Conservation (phyloP, 2,888 invertebrate species). For the Tyria jacobaeae region DNA sequence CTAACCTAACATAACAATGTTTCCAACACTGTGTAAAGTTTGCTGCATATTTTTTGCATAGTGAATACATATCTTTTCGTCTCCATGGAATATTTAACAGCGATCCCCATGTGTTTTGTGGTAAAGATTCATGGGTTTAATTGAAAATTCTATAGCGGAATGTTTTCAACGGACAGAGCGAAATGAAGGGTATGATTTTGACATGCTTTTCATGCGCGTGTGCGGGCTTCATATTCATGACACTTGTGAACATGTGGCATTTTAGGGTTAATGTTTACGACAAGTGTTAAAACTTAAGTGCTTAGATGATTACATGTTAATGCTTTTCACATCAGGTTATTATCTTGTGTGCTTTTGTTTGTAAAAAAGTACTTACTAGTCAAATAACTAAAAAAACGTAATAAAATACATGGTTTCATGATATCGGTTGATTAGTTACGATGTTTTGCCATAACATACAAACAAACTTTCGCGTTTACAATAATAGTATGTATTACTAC, state of each 20-base stretch:
- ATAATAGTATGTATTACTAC: too few relatives aligned
- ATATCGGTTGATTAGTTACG: too few relatives aligned
- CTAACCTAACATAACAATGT: too few relatives aligned
- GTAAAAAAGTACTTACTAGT: neutral
- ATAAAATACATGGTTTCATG: too few relatives aligned
- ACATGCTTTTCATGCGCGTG: slow-evolving; percentile 14
- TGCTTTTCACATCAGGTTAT: neutral
- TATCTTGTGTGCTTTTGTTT: neutral
- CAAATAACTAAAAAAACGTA: neutral
- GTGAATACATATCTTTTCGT: neutral
- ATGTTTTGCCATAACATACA: too few relatives aligned
- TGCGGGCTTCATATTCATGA: slow-evolving; percentile 22
- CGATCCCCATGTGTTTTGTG: slow-evolving; percentile 40
- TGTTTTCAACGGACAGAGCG: slow-evolving; percentile 18
- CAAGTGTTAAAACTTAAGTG: slow-evolving; percentile 13
- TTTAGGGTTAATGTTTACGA: slow-evolving; percentile 16
- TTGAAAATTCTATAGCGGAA: slow-evolving; percentile 48
- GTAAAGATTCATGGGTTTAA: slow-evolving; percentile 51
- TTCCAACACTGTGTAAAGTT: too few relatives aligned
- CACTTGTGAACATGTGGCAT: slow-evolving; percentile 18
- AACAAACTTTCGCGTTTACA: too few relatives aligned
- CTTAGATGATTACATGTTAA: slow-evolving; percentile 6
- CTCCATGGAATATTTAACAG: slow-evolving; percentile 27
- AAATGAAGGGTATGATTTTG: slow-evolving; percentile 28
- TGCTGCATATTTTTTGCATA: slow-evolving; percentile 13